Evolutionary conservation across 2,888 invertebrate species (phyloP).

Genomic region (Watsonalla binaria): DNA sequence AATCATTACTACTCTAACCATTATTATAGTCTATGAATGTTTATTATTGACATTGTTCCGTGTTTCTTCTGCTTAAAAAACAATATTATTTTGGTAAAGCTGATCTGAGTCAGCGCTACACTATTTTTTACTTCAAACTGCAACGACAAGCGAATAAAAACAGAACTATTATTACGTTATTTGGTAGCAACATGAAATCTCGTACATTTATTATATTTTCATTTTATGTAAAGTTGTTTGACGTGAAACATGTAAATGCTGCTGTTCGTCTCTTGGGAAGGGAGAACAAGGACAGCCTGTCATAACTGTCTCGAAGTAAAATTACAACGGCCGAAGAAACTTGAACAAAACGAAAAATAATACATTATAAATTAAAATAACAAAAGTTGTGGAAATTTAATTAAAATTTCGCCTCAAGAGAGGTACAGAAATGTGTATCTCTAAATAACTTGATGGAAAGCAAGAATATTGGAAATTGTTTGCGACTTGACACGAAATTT

Average conservation of each 20-base stretch:
- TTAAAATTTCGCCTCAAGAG: not conserved
- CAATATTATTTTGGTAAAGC: too few relatives aligned
- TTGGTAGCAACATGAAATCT: too few relatives aligned
- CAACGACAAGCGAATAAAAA: too few relatives aligned
- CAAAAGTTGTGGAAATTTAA: not conserved
- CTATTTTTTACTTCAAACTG: too few relatives aligned
- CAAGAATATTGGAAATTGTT: conserved; percentile 14
- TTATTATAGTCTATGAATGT: too few relatives aligned
- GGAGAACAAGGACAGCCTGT: conserved; percentile 25
- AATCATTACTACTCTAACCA: too few relatives aligned
- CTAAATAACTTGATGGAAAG: conserved; percentile 8
- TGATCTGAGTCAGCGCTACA: too few relatives aligned
- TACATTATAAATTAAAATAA: not conserved
- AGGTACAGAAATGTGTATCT: not conserved
- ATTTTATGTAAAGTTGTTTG: conserved; percentile 22
- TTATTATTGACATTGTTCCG: too few relatives aligned
- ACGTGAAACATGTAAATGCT: conserved; percentile 9
- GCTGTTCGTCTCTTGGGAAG: conserved; percentile 20
- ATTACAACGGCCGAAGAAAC: conserved; percentile 15
- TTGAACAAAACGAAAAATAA: conserved; percentile 2
- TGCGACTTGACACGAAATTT: conserved; percentile 13
- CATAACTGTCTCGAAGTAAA: conserved; percentile 33
- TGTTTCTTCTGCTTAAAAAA: too few relatives aligned
- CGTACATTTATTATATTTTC: conserved; percentile 8
- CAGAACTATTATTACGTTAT: too few relatives aligned